Conservation (phyloP, 2,113 vertebrate genomes). For the Myrmecobius fasciatus region DNA sequence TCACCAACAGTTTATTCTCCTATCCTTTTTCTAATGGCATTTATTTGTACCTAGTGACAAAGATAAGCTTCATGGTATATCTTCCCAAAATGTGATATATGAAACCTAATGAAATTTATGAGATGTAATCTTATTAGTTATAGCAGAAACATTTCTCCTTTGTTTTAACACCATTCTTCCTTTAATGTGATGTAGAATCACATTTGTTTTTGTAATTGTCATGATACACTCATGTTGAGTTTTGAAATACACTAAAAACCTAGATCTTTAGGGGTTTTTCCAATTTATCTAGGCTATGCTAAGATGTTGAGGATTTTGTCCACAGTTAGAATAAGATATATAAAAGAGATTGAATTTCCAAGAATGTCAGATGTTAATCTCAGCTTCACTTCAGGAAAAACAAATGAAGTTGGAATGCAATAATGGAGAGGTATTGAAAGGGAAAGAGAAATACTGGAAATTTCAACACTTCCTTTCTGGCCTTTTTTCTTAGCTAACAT, state of each 20-base stretch:
- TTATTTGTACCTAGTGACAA: neutral
- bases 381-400: neutral
- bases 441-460: neutral
- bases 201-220: neutral
- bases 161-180: neutral
- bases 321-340: neutral
- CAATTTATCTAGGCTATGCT: neutral
- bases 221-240: neutral
- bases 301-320: neutral
- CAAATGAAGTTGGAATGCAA: neutral
- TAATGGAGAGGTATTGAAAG: neutral
- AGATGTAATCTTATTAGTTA: neutral
- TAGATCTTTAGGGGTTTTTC: neutral
- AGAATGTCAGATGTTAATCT: neutral
- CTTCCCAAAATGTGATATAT: neutral
- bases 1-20: neutral
- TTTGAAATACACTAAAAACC: neutral
- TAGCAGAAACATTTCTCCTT: neutral
- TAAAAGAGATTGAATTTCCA: neutral
- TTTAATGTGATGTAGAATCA: neutral
- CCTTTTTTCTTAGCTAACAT: neutral
- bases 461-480: neutral
- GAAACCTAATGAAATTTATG: neutral
- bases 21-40: neutral
- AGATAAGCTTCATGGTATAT: neutral